Evolutionary conservation across 2,888 invertebrate species (phyloP).

Genomic region (Thera britannica): DNA sequence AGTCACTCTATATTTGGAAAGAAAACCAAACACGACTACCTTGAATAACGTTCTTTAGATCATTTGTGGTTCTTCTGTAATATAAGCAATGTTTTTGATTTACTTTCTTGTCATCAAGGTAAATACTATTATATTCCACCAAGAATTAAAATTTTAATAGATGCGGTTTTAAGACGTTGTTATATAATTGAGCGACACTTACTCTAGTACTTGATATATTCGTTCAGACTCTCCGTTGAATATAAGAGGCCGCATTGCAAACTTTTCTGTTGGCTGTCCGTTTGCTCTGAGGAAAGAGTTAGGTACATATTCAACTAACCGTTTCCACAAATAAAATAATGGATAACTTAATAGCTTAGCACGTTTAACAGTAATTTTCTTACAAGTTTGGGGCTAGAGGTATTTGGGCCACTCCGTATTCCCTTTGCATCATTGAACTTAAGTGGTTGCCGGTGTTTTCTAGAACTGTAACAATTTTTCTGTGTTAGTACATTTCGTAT

Average conservation of each 20-base stretch:
- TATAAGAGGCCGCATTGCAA: constrained; percentile 91
- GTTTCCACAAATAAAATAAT: background rate
- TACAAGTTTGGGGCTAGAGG: constrained; percentile 74
- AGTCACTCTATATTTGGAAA: constrained; percentile 46
- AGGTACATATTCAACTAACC: background rate
- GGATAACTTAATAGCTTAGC: background rate
- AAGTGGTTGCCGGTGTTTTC: constrained; percentile 79
- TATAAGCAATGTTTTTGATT: constrained; percentile 56
- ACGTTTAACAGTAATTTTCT: constrained; percentile 46
- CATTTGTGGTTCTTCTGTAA: constrained; percentile 83
- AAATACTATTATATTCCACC: constrained; percentile 6
- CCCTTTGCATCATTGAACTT: constrained; percentile 82
- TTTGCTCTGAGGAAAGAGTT: constrained; percentile 65
- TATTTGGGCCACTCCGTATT: constrained; percentile 71
- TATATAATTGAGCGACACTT: constrained; percentile 70
- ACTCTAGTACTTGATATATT: constrained; percentile 89
- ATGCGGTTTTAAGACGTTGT: constrained; percentile 35
- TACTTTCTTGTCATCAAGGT: constrained; percentile 26
- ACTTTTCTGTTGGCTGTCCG: constrained; percentile 87
- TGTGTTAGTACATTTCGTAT: background rate
- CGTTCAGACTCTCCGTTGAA: constrained; percentile 88
- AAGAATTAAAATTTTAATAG: constrained; percentile 31
- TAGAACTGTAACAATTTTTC: constrained; percentile 37
- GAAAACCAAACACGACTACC: constrained; percentile 78
- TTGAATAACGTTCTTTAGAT: constrained; percentile 82